These are phyloP conservation scores for Cuniculus paca DNA, from an alignment of 2,797 vertebrate genomes.

Conservation along the genomic window DNA sequence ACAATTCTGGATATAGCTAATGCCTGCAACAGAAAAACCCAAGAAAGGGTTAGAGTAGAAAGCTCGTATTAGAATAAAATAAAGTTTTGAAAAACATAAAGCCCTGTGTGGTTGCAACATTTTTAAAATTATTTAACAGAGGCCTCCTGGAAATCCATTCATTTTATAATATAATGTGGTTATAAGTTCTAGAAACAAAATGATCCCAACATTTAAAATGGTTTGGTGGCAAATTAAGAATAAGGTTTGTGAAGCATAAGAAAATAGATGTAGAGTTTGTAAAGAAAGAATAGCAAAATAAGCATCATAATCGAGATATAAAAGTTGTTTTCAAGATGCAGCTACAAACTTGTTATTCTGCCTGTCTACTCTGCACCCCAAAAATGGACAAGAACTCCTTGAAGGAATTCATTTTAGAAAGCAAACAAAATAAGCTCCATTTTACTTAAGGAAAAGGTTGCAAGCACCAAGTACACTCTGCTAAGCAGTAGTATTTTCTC, in stretches of 20 bases:
- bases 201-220: constrained; percentile 9
- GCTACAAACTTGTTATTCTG: background rate
- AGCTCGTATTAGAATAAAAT: constrained; percentile 24
- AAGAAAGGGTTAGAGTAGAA: background rate
- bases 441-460: background rate
- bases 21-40: background rate
- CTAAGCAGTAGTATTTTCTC: background rate
- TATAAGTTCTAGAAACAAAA: background rate
- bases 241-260: background rate
- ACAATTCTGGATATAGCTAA: background rate
- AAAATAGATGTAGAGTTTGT: background rate
- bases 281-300: background rate
- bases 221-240: background rate
- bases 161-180: background rate
- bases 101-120: background rate
- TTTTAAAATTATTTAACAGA: constrained; percentile 1
- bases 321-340: background rate
- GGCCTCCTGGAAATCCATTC: background rate
- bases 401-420: background rate
- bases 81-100: constrained; percentile 27
- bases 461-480: background rate
- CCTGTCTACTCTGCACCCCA: background rate
- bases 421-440: background rate
- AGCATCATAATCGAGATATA: background rate
- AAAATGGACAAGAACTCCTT: background rate